Evolutionary conservation across 2,113 vertebrate genomes (phyloP), one percentile per base, ranked within the genome.

Genomic region (Myrmecophaga tridactyla): DNA sequence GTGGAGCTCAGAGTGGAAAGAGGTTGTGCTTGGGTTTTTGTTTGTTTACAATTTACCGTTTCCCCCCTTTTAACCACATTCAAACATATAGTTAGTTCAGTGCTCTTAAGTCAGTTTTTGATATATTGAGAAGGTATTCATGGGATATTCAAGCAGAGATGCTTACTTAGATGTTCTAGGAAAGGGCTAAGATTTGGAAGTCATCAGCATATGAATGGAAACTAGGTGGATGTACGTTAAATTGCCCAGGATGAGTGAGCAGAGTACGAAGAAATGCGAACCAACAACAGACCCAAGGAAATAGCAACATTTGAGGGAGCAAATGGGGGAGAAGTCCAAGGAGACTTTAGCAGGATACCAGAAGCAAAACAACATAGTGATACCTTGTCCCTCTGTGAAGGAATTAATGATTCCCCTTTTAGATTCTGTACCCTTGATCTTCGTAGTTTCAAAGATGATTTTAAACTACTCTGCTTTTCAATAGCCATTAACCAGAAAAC

Each of bases 401-500:
- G 43, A 51, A 70, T 83, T 72, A 78, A 60, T 60, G 18, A 17
- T 36, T 65, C 60, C 67, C 65, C 27, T 65, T 53, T 73, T 72
- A 73, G 39, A 94, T 67, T 69, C 17, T 27, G 31, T 67, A 67
- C 5, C 39, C 29, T 85, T 94, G 48, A 92, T 78, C 27, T 67
- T 43, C 90, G n/a, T 63, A 41, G 4, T 69, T 89, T n/a, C 5
- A 65, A 73, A 85, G 46, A 67, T 70, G 41, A 86, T 60, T 89
- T 70, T 53, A 76, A 56, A 77, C 27, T 48, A 7, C 53, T 86
- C 17, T 86, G 53, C 84, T 92, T 87, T 73, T 6, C 43, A 62
- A 51, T 67, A 86, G 63, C 7, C 31, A 60, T 92, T 93, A 29
- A 51, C 65, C 56, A 95, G 86, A 80, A 94, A 95, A 82, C 21